Evolutionary conservation across 2,888 invertebrate species (phyloP).

Genomic region (Aelia acuminata): DNA sequence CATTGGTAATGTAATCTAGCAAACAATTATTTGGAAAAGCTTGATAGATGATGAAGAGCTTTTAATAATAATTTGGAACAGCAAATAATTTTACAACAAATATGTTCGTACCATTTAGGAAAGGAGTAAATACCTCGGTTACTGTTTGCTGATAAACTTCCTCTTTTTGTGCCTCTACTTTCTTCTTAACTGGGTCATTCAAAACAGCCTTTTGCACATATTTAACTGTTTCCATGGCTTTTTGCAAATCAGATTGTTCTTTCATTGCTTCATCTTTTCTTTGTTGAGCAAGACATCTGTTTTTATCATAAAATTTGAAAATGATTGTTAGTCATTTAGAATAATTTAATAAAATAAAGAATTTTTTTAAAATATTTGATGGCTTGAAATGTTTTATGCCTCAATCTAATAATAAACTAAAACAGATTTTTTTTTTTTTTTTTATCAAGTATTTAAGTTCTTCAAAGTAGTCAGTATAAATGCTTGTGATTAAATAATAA

Average conservation of each 20-base stretch:
- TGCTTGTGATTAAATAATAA: too few species aligned
- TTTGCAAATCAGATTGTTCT: constrained; percentile 60
- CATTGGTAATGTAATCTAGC: too few species aligned
- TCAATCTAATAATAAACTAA: too few species aligned
- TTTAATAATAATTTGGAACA: too few species aligned
- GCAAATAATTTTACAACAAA: too few species aligned
- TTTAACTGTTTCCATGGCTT: constrained; percentile 62
- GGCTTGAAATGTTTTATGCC: neutral
- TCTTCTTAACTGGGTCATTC: constrained; percentile 18
- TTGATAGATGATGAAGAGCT: too few species aligned
- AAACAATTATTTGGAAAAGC: too few species aligned
- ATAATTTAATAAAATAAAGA: neutral
- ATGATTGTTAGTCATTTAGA: neutral
- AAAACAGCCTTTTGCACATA: constrained; percentile 62
- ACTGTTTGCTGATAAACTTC: constrained; percentile 12
- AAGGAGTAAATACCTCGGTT: neutral
- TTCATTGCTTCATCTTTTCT: constrained; percentile 57
- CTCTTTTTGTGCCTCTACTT: constrained; percentile 25
- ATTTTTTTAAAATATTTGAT: neutral
- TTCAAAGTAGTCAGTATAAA: too few species aligned
- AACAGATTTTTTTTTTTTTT: too few species aligned
- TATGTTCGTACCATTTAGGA: neutral
- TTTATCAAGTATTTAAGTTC: too few species aligned
- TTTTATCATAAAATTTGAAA: neutral
- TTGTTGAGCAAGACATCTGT: constrained; percentile 61